Percentiles rank a stretch among this genome's conserved stretches.
Evolutionary conservation across 2,797 vertebrate species (phyloP).

Genomic region (Ataeniobius toweri): DNA sequence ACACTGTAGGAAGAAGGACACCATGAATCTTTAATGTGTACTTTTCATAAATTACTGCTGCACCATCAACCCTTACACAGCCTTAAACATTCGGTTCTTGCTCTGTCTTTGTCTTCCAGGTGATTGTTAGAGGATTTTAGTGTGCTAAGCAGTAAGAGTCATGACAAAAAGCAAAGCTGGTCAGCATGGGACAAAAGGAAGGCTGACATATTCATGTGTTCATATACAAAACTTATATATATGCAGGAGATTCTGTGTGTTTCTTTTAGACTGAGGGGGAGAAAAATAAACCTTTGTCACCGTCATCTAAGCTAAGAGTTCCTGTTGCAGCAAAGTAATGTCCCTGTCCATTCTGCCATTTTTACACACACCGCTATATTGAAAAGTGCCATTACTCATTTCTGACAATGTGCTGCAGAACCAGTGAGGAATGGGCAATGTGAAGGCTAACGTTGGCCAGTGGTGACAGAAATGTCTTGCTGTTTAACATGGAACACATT

Average conservation of each 20-base stretch:
- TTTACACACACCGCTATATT: slow-evolving; percentile 72
- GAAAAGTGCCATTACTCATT: slow-evolving; percentile 78
- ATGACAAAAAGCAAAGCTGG: background rate
- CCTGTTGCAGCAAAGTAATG: slow-evolving; percentile 68
- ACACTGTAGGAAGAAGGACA: slow-evolving; percentile 57
- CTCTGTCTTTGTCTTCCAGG: slow-evolving; percentile 25
- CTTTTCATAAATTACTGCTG: slow-evolving; percentile 74
- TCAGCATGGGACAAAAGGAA: background rate
- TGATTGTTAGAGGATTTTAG: slow-evolving; percentile 28
- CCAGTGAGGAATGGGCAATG: slow-evolving; percentile 60
- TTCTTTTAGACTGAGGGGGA: background rate
- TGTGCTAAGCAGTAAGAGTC: background rate
- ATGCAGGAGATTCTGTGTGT: background rate
- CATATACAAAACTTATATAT: background rate
- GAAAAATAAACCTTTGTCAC: slow-evolving; percentile 41
- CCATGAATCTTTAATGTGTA: slow-evolving; percentile 76
- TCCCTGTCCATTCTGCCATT: slow-evolving; percentile 79
- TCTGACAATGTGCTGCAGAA: slow-evolving; percentile 65
- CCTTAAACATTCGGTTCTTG: slow-evolving; percentile 39
- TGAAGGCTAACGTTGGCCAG: slow-evolving; percentile 46
- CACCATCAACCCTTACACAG: slow-evolving; percentile 49
- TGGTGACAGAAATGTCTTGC: slow-evolving; percentile 31
- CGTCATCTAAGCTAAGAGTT: slow-evolving; percentile 49
- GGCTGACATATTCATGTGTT: background rate
- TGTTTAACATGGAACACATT: slow-evolving; percentile 30